phyloP scores from a whole-genome alignment of 2,113 vertebrate genomes.

The Emberiza fucata region DNA sequence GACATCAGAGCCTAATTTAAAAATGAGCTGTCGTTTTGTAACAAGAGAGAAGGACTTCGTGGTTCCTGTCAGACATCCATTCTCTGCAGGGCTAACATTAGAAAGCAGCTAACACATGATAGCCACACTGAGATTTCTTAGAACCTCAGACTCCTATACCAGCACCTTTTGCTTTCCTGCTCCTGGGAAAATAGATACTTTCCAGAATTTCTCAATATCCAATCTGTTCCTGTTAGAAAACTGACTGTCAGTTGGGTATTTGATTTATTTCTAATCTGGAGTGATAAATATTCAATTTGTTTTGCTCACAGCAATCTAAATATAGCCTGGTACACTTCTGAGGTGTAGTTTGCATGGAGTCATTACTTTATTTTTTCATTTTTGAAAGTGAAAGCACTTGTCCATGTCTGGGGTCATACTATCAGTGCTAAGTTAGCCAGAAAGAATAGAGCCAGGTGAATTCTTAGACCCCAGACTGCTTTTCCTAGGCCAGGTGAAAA shows the following conservation, averaged over 20 bases:
- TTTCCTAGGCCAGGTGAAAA: not conserved
- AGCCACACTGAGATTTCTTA: not conserved
- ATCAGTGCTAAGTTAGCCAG: not conserved
- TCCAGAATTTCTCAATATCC: not conserved
- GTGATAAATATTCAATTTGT: not conserved
- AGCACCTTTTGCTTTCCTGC: not conserved
- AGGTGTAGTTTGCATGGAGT: not conserved
- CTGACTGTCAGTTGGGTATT: not conserved
- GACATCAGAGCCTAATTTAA: not conserved
- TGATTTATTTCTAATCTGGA: not conserved
- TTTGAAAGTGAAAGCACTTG: not conserved
- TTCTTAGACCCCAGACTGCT: not conserved
- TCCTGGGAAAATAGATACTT: not conserved
- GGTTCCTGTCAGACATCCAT: not conserved
- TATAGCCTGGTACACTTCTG: not conserved
- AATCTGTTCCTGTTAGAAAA: not conserved
- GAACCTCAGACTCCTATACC: not conserved
- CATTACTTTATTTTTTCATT: not conserved
- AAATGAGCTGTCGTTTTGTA: not conserved
- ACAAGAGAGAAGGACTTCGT: not conserved
- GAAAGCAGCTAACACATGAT: rapidly evolving
- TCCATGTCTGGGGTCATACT: not conserved
- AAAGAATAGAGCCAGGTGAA: not conserved
- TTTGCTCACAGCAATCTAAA: not conserved
- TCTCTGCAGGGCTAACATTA: not conserved